Conservation (phyloP, 1,140 invertebrate genomes). For the Zeugodacus cucurbitae region DNA sequence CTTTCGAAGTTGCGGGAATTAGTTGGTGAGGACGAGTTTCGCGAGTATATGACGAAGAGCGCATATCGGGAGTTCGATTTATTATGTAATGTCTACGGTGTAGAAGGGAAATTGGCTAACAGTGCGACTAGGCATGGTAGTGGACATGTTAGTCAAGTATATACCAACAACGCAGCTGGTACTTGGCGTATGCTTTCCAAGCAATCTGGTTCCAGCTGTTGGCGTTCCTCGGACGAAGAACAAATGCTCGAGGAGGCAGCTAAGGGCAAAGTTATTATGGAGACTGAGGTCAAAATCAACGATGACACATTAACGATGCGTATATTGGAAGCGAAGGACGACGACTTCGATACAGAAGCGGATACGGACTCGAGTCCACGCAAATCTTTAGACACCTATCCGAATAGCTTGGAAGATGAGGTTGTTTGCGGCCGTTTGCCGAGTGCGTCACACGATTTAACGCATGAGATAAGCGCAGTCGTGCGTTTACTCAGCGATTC, state of each 20-base stretch:
- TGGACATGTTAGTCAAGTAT: background rate
- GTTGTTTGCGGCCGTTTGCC: constrained; percentile 52
- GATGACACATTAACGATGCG: constrained; percentile 84
- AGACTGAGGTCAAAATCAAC: constrained; percentile 83
- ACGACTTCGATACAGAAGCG: constrained; percentile 52
- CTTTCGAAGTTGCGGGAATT: constrained; percentile 74
- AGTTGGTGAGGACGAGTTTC: constrained; percentile 74
- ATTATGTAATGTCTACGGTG: constrained; percentile 74
- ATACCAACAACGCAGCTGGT: background rate
- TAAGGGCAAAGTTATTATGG: constrained; percentile 74
- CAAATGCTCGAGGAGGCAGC: constrained; percentile 26
- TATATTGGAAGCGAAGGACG: constrained; percentile 75
- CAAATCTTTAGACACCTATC: constrained; percentile 43
- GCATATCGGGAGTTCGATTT: constrained; percentile 74
- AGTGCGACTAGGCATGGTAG: background rate
- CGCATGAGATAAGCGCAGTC: constrained; percentile 62
- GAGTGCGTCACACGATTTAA: constrained; percentile 49
- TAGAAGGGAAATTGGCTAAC: constrained; percentile 50
- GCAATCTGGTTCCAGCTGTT: constrained; percentile 25
- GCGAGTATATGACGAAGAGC: constrained; percentile 68
- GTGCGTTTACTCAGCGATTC: constrained; percentile 71
- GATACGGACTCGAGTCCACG: constrained; percentile 56
- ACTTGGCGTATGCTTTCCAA: constrained; percentile 49
- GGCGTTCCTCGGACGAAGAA: constrained; percentile 44
- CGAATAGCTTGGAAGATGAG: constrained; percentile 67